Percentiles rank a stretch among this genome's conserved stretches.
These are phyloP conservation scores for Eudyptes chrysolophus DNA, from an alignment of 2,113 vertebrate genomes.

Conservation along the genomic window DNA sequence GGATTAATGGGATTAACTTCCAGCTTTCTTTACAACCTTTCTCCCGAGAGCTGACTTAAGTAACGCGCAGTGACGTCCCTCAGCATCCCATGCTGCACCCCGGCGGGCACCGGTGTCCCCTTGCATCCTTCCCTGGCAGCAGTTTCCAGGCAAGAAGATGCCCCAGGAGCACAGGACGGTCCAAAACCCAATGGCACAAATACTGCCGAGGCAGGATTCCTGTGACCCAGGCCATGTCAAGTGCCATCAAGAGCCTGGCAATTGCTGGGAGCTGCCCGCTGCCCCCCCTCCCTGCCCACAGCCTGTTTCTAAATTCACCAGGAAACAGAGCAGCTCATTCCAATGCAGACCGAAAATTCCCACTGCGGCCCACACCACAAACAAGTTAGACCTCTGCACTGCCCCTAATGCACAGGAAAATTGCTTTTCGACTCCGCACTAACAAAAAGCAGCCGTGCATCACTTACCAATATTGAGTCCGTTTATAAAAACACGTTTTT, in stretches of 20 bases:
- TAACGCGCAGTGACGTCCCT: rapidly evolving
- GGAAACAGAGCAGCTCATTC: neutral
- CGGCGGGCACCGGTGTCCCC: rapidly evolving
- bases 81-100: neutral
- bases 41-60: neutral
- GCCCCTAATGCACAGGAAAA: neutral
- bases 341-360: neutral
- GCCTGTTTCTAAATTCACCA: neutral
- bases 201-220: neutral
- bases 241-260: neutral
- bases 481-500: neutral
- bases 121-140: neutral
- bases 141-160: neutral
- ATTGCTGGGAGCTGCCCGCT: neutral
- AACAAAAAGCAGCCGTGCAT: neutral
- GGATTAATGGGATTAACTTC: neutral
- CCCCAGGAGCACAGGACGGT: neutral
- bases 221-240: neutral
- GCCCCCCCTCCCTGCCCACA: rapidly evolving
- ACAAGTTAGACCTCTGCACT: neutral
- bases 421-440: neutral
- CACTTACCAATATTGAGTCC: neutral
- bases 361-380: rapidly evolving
- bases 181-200: neutral
- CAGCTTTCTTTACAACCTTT: neutral